These are phyloP conservation scores for Discoglossus pictus DNA, from an alignment of 2,797 vertebrate species.

Conservation along the genomic window DNA sequence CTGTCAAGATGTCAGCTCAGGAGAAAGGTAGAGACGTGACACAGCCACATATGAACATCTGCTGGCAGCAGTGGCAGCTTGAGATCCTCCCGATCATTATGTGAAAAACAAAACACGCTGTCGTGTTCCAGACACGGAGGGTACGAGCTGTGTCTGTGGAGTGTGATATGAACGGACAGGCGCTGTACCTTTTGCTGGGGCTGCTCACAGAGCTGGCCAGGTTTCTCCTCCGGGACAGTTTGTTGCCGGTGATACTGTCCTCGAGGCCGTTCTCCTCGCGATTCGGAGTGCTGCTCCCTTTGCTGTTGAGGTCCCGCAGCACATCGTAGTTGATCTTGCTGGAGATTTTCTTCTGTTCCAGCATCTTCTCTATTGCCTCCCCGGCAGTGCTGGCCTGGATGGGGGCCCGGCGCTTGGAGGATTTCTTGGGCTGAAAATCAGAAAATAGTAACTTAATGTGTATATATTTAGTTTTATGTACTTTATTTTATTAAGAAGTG, in stretches of 20 bases:
- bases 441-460: neutral
- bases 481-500: too few species aligned
- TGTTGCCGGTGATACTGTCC: slow-evolving; percentile 55
- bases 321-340: slow-evolving; percentile 98
- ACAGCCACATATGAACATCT: slow-evolving; percentile 44
- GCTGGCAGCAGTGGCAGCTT: neutral
- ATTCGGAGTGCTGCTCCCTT: slow-evolving; percentile 69
- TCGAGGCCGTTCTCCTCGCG: slow-evolving; percentile 53
- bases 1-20: slow-evolving; percentile 32
- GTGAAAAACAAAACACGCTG: neutral
- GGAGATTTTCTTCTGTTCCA: slow-evolving; percentile 95
- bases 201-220: slow-evolving; percentile 66
- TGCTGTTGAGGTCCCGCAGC: slow-evolving; percentile 86
- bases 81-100: neutral
- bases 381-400: slow-evolving; percentile 89
- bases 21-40: slow-evolving; percentile 34
- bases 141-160: neutral
- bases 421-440: slow-evolving; percentile 72
- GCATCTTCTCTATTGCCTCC: slow-evolving; percentile 96
- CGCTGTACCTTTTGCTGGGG: slow-evolving; percentile 85
- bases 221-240: slow-evolving; percentile 67
- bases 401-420: slow-evolving; percentile 70
- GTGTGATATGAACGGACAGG: slow-evolving; percentile 58
- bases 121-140: neutral
- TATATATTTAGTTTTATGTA: too few species aligned